These are phyloP conservation scores for Armadillidium nasatum DNA, from an alignment of 1,140 invertebrate species.

Conservation along the genomic window DNA sequence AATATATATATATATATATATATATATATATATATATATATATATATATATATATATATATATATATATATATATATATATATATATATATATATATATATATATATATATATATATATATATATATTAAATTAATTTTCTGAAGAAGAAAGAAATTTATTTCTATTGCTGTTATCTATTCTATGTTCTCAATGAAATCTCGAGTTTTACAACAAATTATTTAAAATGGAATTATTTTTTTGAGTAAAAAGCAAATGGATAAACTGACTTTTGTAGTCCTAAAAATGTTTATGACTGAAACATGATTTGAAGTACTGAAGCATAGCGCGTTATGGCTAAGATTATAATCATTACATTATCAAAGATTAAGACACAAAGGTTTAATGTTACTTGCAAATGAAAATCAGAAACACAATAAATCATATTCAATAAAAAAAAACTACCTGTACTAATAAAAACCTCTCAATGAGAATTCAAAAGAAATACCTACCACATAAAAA, in stretches of 20 bases:
- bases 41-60: background rate
- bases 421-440: background rate
- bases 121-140: background rate
- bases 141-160: too few species aligned
- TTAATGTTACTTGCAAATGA: background rate
- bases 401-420: too few species aligned
- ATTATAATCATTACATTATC: background rate
- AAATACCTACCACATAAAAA: slow-evolving; percentile 60
- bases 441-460: background rate
- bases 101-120: background rate
- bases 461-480: slow-evolving; percentile 51
- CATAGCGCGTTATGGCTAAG: too few species aligned
- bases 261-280: too few species aligned
- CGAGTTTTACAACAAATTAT: background rate
- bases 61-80: background rate
- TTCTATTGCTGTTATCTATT: too few species aligned
- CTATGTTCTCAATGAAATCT: too few species aligned
- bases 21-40: too few species aligned
- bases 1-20: too few species aligned
- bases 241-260: background rate
- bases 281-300: too few species aligned
- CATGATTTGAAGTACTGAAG: too few species aligned
- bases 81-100: background rate
- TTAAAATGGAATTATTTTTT: background rate
- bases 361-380: background rate